Evolutionary conservation across 2,113 vertebrate species (phyloP).

Genomic region (Melospiza melodia): DNA sequence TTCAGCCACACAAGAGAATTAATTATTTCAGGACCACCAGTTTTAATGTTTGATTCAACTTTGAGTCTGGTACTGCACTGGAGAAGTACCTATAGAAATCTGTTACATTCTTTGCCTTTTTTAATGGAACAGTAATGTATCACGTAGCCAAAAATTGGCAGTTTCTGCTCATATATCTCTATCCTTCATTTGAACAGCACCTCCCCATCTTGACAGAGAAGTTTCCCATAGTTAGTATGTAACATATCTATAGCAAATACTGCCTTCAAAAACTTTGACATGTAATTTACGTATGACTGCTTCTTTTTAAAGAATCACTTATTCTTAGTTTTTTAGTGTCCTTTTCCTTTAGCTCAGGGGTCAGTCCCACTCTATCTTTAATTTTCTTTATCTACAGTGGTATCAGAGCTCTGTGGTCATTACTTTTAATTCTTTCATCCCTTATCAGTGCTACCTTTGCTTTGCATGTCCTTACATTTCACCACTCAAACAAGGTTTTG

Average conservation of each 20-base stretch:
- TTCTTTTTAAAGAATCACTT: neutral
- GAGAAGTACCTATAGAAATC: neutral
- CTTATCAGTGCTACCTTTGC: conserved; percentile 54
- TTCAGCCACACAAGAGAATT: neutral
- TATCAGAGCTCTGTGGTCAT: conserved; percentile 43
- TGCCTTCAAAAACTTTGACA: neutral
- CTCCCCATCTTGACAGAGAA: neutral
- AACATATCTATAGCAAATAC: neutral
- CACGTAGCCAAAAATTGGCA: neutral
- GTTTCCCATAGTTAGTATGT: neutral
- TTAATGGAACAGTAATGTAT: neutral
- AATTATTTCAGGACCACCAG: neutral
- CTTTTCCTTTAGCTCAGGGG: conserved; percentile 4
- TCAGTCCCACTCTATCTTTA: neutral
- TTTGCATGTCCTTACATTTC: conserved; percentile 28
- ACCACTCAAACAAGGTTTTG: conserved; percentile 26
- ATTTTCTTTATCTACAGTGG: neutral
- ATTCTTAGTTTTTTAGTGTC: neutral
- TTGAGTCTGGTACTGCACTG: neutral
- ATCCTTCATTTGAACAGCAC: neutral
- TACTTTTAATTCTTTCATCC: conserved; percentile 57
- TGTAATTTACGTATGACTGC: neutral
- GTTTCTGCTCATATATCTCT: neutral
- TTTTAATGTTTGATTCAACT: neutral
- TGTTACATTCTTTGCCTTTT: neutral